These are phyloP conservation scores for Babyrousa celebensis DNA, from an alignment of 2,797 vertebrate species.

Conservation along the genomic window DNA sequence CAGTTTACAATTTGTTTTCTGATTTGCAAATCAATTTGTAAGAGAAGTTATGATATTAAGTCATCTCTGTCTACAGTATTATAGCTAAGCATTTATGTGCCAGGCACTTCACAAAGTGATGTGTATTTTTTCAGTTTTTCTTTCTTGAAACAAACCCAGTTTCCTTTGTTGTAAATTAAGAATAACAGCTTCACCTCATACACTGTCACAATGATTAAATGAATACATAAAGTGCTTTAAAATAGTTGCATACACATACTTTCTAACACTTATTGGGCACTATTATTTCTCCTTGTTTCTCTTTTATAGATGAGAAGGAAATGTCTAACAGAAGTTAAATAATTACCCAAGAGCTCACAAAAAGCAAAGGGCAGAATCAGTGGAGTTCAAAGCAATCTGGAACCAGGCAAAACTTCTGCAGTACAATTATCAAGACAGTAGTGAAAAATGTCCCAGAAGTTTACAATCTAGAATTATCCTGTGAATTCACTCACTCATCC, in stretches of 20 bases:
- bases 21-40: slow-evolving; percentile 3
- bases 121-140: slow-evolving; percentile 6
- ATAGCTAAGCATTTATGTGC: background rate
- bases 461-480: background rate
- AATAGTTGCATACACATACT: background rate
- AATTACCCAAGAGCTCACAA: background rate
- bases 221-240: slow-evolving; percentile 24
- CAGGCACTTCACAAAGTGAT: slow-evolving; percentile 6
- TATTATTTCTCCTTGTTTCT: background rate
- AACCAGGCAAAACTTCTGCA: background rate
- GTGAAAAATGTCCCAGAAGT: background rate
- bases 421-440: background rate
- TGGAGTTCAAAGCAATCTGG: background rate
- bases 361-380: background rate
- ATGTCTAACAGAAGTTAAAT: background rate
- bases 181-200: background rate
- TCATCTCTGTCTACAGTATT: background rate
- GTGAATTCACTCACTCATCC: background rate
- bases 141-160: slow-evolving; percentile 56
- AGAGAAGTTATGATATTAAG: background rate
- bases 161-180: background rate
- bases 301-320: slow-evolving; percentile 38
- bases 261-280: background rate
- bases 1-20: background rate
- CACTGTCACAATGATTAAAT: background rate